Base-by-base conservation (phyloP, 2,888 invertebrate species). In the Papilio elwesi region DNA sequence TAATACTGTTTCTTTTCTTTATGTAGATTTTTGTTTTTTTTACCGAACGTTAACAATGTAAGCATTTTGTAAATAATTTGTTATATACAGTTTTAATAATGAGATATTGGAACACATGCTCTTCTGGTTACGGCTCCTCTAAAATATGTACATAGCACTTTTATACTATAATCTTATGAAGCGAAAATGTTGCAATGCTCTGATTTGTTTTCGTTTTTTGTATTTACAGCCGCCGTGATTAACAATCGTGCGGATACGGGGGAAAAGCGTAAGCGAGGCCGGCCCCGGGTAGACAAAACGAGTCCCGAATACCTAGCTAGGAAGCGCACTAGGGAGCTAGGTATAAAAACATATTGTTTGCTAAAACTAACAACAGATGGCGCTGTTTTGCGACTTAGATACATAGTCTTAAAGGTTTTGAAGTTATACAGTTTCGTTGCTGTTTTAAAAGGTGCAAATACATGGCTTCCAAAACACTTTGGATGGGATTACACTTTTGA, bases 261-360 rank as follows among this genome's bases (percentile, higher is more conserved):
- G 3, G 90, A 91, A 81, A 92, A 92, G 71, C 83, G 91, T 59
- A 91, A 91, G 79, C 83, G 91, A 0, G 91, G 91, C 1, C 80
- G 92, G 7, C 92, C 92, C 36, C 79, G 92, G 12, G 88, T 92
- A 43, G 92, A 92, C 83, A 92, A 92, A 77, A 92, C 91, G 1
- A 90, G 91, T 74, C 90, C 92, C 0, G 92, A 92, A 66, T 92
- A 92, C 76, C 71, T 92, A 72, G 92, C 91, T 63, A 82, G 92
- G 77, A 91, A 91, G 74, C 79, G 87, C 16, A 89, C 89, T 0
- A 83, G 90, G 66, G 92, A 92, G 70, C 76, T 90, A 15, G 92
- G 92, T 73, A 65, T 26, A 26, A 2, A 26, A 43, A 49, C 3
- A 26, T 36, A 7, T n/a, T 48, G 16, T 48, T 51, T 55, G 38